A percentile compares a stretch with the other conserved stretches of the same genome.
Conservation (phyloP, 1,140 invertebrate genomes). For the Reticulitermes speratus region DNA sequence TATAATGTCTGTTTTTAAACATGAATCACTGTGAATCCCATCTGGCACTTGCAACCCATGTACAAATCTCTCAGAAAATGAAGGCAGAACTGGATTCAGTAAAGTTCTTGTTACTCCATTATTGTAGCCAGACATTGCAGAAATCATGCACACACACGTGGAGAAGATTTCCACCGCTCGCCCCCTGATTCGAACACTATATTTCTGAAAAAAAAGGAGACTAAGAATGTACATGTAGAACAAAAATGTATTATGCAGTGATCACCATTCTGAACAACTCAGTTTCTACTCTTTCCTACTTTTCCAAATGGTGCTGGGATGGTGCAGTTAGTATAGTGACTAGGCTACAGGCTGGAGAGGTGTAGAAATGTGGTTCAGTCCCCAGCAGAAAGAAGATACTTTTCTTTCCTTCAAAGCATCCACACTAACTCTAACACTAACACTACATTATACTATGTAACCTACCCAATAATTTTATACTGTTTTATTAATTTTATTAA, state of each 20-base stretch:
- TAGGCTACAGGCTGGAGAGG: too few relatives aligned
- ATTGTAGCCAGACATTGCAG: conserved; percentile 57
- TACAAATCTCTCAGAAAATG: conserved; percentile 71
- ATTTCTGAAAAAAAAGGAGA: conserved; percentile 53
- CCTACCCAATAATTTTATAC: too few relatives aligned
- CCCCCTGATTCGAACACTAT: conserved; percentile 59
- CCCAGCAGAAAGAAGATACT: too few relatives aligned
- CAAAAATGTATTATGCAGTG: neutral
- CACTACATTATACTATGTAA: too few relatives aligned
- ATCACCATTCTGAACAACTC: too few relatives aligned
- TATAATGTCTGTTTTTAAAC: conserved; percentile 70
- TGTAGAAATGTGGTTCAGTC: too few relatives aligned
- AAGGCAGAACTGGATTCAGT: conserved; percentile 65
- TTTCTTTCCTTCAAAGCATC: too few relatives aligned
- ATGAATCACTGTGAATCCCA: conserved; percentile 60
- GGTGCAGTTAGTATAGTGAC: too few relatives aligned
- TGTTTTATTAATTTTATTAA: too few relatives aligned
- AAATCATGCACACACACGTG: conserved; percentile 58
- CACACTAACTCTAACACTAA: too few relatives aligned
- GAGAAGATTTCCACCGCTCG: conserved; percentile 69
- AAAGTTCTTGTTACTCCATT: conserved; percentile 58
- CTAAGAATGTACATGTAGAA: conserved; percentile 13
- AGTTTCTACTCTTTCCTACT: too few relatives aligned
- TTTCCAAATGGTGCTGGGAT: too few relatives aligned
- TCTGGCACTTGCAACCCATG: conserved; percentile 60